phyloP scores from a whole-genome alignment of 2,888 invertebrate species.

The Trilocha varians region DNA sequence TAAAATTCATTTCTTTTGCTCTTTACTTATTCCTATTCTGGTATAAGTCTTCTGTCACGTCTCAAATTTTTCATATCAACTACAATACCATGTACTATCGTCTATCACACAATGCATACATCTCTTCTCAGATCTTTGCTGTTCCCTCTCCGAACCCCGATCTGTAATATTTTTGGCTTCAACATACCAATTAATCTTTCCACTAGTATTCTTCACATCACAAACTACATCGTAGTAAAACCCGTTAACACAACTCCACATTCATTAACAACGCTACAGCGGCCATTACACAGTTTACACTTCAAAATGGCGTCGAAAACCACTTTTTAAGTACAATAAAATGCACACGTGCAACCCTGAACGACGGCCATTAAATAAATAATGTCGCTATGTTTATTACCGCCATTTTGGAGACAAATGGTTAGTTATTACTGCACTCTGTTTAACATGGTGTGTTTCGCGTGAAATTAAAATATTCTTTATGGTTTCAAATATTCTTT shows the following conservation, averaged over 20 bases:
- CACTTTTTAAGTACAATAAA: slow-evolving; percentile 58
- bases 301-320: slow-evolving; percentile 50
- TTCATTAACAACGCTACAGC: background rate
- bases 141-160: too few relatives aligned
- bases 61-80: too few relatives aligned
- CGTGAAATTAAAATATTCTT: slow-evolving; percentile 71
- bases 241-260: background rate
- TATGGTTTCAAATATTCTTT: slow-evolving; percentile 62
- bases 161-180: too few relatives aligned
- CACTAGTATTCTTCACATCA: too few relatives aligned
- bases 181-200: too few relatives aligned
- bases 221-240: background rate
- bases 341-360: slow-evolving; percentile 64
- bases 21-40: too few relatives aligned
- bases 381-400: slow-evolving; percentile 71
- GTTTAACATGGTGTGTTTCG: slow-evolving; percentile 66
- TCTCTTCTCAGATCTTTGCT: too few relatives aligned
- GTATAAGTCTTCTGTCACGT: too few relatives aligned
- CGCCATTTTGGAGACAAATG: slow-evolving; percentile 73
- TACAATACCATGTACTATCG: too few relatives aligned
- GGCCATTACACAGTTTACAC: slow-evolving; percentile 26
- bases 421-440: slow-evolving; percentile 70
- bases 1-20: too few relatives aligned
- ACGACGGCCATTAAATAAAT: slow-evolving; percentile 70
- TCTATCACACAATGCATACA: too few relatives aligned